Base-by-base conservation (phyloP, 2,113 vertebrate genomes). In the Heterotilapia buettikoferi region DNA sequence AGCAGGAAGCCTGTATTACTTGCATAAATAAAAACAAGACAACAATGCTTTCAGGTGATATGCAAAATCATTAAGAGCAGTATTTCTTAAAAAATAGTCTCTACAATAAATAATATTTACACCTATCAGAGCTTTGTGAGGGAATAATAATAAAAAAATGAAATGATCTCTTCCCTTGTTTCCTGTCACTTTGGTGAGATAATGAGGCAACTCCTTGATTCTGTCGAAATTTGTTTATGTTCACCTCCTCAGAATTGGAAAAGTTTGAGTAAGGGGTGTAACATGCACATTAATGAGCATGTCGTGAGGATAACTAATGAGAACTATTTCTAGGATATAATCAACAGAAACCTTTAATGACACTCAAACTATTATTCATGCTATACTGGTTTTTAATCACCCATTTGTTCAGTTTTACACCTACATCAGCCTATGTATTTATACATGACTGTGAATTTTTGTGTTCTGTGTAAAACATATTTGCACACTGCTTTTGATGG, bases 211-310 rank as follows among this genome's bases (percentile, higher is more conserved):
- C 86, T 80, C 36, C 84, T 81, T 11, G 76, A 85, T 89, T 90
- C 71, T 86, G 83, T 38, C 9, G 53, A 80, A 76, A 66, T 91
- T 76, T 86, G 84, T 89, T 91, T 84, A 90, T 92, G 81, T 95
- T 94, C 93, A 93, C 91, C 82, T 91, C 52, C 81, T 66, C 38
- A 24, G 57, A 93, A 84, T 38, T 85, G 57, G 45, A 73, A 19
- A 82, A 88, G 66, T 86, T 12, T 10, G n/a, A 54, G 31, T 80
- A 54, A 47, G 12, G 19, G 56, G 53, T 80, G 53, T 85, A 89
- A 89, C 80, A 36, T 87, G 68, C 73, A 43, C 90, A 90, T 95
- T 94, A 94, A 95, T 94, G 90, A 94, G 89, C 71, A 59, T 6
- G 87, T 89, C 52, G 86, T 50, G 26, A 52, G 24, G 87, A 89